Evolutionary conservation across 2,888 invertebrate species (phyloP).

Genomic region (Hetaerina titia): DNA sequence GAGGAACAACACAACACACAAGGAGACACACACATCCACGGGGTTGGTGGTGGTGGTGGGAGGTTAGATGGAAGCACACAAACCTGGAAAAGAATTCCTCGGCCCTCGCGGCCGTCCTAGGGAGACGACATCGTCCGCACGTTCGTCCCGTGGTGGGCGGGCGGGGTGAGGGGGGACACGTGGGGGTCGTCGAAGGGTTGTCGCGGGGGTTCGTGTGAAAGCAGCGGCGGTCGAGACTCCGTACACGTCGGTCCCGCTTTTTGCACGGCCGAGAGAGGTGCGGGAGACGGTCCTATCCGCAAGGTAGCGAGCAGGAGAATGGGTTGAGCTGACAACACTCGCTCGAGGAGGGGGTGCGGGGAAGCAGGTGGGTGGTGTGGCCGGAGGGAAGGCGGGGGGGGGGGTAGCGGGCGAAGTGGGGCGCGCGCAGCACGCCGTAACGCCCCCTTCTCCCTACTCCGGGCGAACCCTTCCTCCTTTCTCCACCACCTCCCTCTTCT

Average conservation of each 20-base stretch:
- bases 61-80: not conserved
- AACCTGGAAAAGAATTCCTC: constrained; percentile 16
- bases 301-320: not conserved
- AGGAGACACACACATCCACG: too few relatives aligned
- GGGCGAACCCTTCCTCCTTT: not conserved
- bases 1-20: too few relatives aligned
- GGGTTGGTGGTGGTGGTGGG: too few relatives aligned
- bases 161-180: too few relatives aligned
- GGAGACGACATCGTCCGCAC: not conserved
- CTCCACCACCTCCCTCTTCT: too few relatives aligned
- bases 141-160: not conserved
- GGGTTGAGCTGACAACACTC: not conserved
- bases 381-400: not conserved
- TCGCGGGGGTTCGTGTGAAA: not conserved
- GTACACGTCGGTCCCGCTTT: not conserved
- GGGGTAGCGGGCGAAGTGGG: not conserved
- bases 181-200: too few relatives aligned
- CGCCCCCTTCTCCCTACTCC: too few relatives aligned
- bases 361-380: not conserved
- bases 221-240: too few relatives aligned
- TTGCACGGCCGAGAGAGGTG: not conserved
- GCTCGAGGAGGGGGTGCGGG: not conserved
- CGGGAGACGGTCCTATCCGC: not conserved
- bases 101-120: not conserved
- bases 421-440: not conserved